These are phyloP conservation scores for Pangasius krempfi DNA, from an alignment of 2,797 vertebrate species.

Conservation along the genomic window DNA sequence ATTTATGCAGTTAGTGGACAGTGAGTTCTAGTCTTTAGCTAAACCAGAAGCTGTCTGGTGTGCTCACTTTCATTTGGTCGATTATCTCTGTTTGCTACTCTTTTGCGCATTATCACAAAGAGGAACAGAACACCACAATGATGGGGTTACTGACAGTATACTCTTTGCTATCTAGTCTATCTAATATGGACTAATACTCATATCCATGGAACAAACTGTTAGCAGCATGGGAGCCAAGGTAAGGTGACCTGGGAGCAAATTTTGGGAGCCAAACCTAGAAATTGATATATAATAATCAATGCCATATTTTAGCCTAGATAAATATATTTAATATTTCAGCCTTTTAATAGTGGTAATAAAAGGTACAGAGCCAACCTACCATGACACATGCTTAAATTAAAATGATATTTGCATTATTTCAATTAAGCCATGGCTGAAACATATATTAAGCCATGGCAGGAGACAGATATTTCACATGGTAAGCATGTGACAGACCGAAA, in stretches of 20 bases:
- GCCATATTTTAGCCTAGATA: neutral
- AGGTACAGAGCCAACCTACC: neutral
- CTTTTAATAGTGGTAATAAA: neutral
- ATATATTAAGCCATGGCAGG: neutral
- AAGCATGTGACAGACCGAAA: neutral
- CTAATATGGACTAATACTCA: neutral
- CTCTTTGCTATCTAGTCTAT: neutral
- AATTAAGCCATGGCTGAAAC: neutral
- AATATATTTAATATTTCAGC: neutral
- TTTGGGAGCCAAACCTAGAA: neutral
- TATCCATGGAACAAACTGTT: neutral
- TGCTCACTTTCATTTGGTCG: neutral
- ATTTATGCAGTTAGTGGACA: too few species aligned
- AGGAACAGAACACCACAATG: neutral
- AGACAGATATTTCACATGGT: neutral
- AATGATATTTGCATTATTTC: neutral
- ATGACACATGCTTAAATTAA: neutral
- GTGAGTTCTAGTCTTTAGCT: neutral
- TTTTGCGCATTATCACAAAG: neutral
- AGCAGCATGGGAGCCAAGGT: neutral
- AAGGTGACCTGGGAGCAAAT: neutral
- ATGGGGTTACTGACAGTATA: neutral
- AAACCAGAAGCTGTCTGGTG: neutral
- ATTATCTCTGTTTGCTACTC: neutral
- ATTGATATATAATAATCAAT: neutral